Conservation (phyloP, 2,797 vertebrate genomes). For the Tenualosa ilisha region DNA sequence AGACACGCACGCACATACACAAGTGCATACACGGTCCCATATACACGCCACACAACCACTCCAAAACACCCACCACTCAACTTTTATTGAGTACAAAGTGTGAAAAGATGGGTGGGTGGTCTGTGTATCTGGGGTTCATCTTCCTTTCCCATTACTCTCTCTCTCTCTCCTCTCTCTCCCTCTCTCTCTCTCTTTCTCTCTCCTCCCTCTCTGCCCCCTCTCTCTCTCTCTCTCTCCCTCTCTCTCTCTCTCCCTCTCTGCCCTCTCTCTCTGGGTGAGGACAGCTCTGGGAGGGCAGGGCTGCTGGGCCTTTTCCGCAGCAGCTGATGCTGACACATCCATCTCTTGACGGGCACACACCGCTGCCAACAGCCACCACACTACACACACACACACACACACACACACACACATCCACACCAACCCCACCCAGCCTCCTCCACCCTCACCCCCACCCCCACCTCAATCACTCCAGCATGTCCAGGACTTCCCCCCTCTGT, state of each 20-base stretch:
- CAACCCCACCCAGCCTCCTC: not conserved
- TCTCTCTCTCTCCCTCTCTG: slow-evolving; percentile 34
- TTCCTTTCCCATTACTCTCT: slow-evolving; percentile 26
- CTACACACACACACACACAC: too few relatives aligned
- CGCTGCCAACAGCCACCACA: not conserved
- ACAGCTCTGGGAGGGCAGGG: not conserved
- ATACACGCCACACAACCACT: not conserved
- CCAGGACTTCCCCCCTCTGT: not conserved
- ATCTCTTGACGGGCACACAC: not conserved
- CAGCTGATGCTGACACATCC: slow-evolving; percentile 14
- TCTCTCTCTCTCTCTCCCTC: slow-evolving; percentile 48
- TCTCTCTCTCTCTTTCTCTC: slow-evolving; percentile 47
- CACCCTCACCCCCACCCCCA: not conserved
- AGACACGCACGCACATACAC: slow-evolving; percentile 15
- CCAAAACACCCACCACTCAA: slow-evolving; percentile 58
- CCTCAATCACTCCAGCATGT: not conserved
- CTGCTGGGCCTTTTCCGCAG: not conserved
- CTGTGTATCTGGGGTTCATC: slow-evolving; percentile 45
- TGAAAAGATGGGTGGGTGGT: slow-evolving; percentile 48
- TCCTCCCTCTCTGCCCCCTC: not conserved
- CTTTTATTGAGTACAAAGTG: slow-evolving; percentile 68
- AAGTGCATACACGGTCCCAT: not conserved
- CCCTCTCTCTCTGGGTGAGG: not conserved
- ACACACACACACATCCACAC: too few relatives aligned
- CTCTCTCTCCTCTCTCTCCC: slow-evolving; percentile 48